Evolutionary conservation across 2,888 invertebrate species (phyloP).

Genomic region (Argyresthia albistria): DNA sequence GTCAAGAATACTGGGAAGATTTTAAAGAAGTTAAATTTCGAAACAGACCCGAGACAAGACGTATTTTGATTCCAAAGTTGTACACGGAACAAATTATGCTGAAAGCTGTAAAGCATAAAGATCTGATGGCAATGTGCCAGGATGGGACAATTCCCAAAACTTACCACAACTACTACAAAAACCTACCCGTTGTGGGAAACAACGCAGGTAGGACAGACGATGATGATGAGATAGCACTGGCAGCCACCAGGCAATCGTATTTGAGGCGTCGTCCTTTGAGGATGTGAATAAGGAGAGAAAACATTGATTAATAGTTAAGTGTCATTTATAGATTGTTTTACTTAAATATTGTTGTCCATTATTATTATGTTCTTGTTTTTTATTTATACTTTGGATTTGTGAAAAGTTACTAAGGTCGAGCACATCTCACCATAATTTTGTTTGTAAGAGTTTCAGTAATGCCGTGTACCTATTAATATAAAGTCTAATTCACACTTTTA

Average conservation of each 20-base stretch:
- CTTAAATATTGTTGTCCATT: too few species aligned
- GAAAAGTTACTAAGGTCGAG: too few species aligned
- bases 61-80: neutral
- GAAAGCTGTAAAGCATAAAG: constrained; percentile 3
- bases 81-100: neutral
- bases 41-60: neutral
- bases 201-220: neutral
- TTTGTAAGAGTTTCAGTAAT: too few species aligned
- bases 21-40: constrained; percentile 2
- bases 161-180: constrained; percentile 1
- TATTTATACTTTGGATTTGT: too few species aligned
- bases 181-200: neutral
- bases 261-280: constrained; percentile 5
- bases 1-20: constrained; percentile 7
- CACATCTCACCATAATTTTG: too few species aligned
- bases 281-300: too few species aligned
- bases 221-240: constrained; percentile 9
- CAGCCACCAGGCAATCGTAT: constrained; percentile 8
- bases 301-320: too few species aligned
- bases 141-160: constrained; percentile 5
- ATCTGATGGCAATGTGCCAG: constrained; percentile 6
- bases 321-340: too few species aligned
- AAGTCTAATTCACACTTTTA: too few species aligned
- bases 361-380: too few species aligned
- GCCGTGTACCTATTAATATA: too few species aligned